Evolutionary conservation across 64 coral and sea anemone species (phyloP), one percentile per base, ranked within the genome.

Genomic region (Montipora efflorescens): DNA sequence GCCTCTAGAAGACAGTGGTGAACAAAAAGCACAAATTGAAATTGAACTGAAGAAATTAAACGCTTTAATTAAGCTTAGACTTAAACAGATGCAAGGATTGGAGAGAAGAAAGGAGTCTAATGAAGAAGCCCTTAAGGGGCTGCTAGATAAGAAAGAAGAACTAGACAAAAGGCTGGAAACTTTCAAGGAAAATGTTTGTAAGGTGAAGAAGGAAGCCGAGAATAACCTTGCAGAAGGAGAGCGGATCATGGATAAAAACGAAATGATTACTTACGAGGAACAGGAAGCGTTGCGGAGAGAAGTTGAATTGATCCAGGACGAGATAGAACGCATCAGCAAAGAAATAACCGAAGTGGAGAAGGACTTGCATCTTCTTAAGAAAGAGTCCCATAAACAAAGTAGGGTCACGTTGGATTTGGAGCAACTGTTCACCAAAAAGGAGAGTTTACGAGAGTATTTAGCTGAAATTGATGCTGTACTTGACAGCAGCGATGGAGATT

Each of bases 391-490:
- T 55, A 55, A 79, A 5, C 23, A 14, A 3, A 93, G 88, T 44
- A 62, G 13, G 52, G 84, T 84, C 5, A 51, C 78, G 46, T 23
- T 58, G 12, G 10, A 59, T 7, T 55, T 95, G 2, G 88, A 70
- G 28, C 87, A 91, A 58, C 78, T 90, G 13, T 79, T 97, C 48
- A 36, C 74, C 14, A 67, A 91, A 46, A 82, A 95, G 52, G 88
- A 98, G 81, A 83, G 52, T 28, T 90, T 94, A 16, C 88, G 75
- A 23, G 87, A 83, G 3, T 98, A 98, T 76, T 64, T 95, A 16
- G 22, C 59, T 4, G 93, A 98, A 80, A 95, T 98, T 16, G 89
- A 98, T 51, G 78, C 48, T 36, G 88, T 82, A 50, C 73, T 98
- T 46, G 92, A 82, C 3, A 76, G 86, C 48, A 70, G 64, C 19